Base-by-base conservation (phyloP, 2,888 invertebrate species). In the Pimpla rufipes region DNA sequence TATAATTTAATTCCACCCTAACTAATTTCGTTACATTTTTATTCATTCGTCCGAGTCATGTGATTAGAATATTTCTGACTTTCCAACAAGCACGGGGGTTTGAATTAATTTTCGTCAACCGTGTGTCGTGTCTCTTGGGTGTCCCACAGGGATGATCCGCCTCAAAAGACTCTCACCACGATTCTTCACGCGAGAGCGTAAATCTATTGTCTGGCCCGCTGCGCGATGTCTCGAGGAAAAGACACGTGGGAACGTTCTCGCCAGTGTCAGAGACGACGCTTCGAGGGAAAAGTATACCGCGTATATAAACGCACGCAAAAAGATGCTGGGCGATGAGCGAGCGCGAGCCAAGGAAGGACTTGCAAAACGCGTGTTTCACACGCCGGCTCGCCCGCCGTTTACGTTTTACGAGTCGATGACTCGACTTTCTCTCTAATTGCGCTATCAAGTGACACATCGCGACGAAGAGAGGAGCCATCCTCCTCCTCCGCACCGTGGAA, bases 361-460 rank as follows among this genome's bases (percentile, higher is more conserved):
- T 57, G 45, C 45, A 52, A 73, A 78, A 84, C 85, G 85, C 85
- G 82, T 85, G 87, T 89, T 90, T 90, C 90, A 89, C 90, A 90
- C 90, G 90, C n/a, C n/a, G n/a, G n/a, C 87, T 83, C 76, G 37
- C 23, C 55, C 55, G 70, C 74, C 40, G 29, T 11, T 42, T 5
- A 5, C 29, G 29, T 75, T 42, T 67, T 59, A 42, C 59, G 64
- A 52, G 64, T 73, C 75, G 79, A 79, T 80, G 83, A 79, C 87
- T 88, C 84, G 86, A 77, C 81, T 81, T 77, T 77, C 77, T 88
- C 89, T 85, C 87, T 90, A 90, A 90, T 90, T 90, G 85, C 76
- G 50, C 75, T 90, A 90, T 90, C 89, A 88, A 90, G 88, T 91
- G 89, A 90, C 88, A 86, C 86, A 87, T 85, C 88, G 85, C 86